These are phyloP conservation scores for Zaprionus camerounensis DNA, from an alignment of 1,140 invertebrate genomes.

Conservation along the genomic window DNA sequence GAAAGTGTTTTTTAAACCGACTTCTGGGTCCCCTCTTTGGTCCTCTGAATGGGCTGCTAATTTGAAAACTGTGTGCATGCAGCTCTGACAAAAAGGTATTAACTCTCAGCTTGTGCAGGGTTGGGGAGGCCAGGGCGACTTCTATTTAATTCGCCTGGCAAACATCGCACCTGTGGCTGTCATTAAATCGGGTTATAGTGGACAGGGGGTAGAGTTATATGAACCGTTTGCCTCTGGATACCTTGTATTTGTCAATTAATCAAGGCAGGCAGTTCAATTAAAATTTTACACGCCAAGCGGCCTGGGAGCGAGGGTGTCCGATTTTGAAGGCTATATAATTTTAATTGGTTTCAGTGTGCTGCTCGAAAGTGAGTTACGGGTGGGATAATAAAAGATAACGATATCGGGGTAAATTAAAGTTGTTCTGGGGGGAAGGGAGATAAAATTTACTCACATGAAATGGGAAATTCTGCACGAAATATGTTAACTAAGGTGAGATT, in stretches of 20 bases:
- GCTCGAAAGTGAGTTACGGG: not conserved
- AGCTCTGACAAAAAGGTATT: not conserved
- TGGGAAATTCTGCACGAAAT: not conserved
- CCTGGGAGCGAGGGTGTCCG: not conserved
- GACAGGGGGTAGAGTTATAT: no score
- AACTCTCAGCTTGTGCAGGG: not conserved
- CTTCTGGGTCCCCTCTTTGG: constrained; percentile 4
- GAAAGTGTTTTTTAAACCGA: constrained; percentile 45
- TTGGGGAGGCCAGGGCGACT: not conserved
- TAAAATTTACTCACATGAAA: not conserved
- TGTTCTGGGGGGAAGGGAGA: not conserved
- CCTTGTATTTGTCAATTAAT: constrained; percentile 53
- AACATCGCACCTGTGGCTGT: constrained; percentile 49
- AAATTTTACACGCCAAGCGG: constrained; percentile 37
- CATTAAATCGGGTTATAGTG: constrained; percentile 19
- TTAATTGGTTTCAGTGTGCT: constrained; percentile 44
- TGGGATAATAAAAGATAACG: not conserved
- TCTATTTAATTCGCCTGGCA: constrained; percentile 43
- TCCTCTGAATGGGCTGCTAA: constrained; percentile 40
- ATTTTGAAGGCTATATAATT: constrained; percentile 39
- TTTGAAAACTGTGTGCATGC: constrained; percentile 39
- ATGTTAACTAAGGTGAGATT: not conserved
- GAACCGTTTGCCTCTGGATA: constrained; percentile 11
- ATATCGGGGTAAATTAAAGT: not conserved
- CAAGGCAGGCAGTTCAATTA: constrained; percentile 50